Evolutionary conservation across 2,113 vertebrate species (phyloP), one percentile per base, ranked within the genome.

Genomic region (Alligator mississippiensis): DNA sequence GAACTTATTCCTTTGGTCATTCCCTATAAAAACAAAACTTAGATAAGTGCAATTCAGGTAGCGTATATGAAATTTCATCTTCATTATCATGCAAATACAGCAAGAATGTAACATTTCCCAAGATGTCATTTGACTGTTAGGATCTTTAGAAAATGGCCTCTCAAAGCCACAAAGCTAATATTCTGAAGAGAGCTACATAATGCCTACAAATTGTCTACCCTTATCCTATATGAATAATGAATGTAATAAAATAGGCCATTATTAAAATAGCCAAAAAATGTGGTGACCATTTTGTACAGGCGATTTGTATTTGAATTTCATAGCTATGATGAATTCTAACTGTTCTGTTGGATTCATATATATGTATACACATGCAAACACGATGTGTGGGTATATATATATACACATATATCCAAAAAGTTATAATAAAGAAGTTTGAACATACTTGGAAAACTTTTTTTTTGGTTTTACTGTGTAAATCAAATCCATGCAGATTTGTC

Each of bases 91-190:
- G 93, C 88, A 97, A 97, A 93, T 86, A 74, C 77, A 78, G 54
- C 85, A 90, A 95, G 90, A 89, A 95, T 72, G 18, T 95, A 89
- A 93, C 95, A 93, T 97, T 97, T 97, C 96, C 92, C 93, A 97
- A 96, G 96, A 96, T 97, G 84, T 97, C 93, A 96, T 95, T 97
- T 97, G 84, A 89, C 94, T 97, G 68, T 97, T 96, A 97, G 80
- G 85, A 96, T 97, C 95, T 97, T 96, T 96, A 97, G 95, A 97
- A 96, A 92, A 94, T 95, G 83, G 93, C 89, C 86, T 96, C 79
- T 97, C 95, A 96, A 97, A 97, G 94, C 95, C 94, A 96, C 95
- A 97, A 88, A 90, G 96, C 87, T 94, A 96, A 86, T 93, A 96
- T 95, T 95, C 94, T 88, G 82, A 97, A 92, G 75, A 95, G 96